These are phyloP conservation scores for Sarotherodon lohbergeri DNA, from an alignment of 2,113 vertebrate species.

Conservation along the genomic window DNA sequence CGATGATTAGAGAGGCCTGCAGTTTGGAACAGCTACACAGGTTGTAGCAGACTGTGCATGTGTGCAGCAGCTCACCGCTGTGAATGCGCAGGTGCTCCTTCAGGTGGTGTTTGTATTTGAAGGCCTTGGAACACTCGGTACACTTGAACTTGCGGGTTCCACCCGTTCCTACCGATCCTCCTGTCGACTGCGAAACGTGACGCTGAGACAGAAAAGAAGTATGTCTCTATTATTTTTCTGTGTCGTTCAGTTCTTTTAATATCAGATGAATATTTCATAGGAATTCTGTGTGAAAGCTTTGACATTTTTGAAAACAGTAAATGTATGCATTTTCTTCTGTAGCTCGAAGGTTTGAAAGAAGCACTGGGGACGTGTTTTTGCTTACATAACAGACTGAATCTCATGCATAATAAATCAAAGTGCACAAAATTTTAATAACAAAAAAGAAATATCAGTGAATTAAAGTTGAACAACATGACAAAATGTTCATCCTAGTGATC, in stretches of 20 bases:
- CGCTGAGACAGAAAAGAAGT: conserved; percentile 69
- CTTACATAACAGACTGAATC: background rate
- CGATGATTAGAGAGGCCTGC: background rate
- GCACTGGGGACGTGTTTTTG: background rate
- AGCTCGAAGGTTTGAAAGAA: background rate
- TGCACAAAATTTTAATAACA: background rate
- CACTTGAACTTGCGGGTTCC: conserved; percentile 97
- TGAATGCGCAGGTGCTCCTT: conserved; percentile 99
- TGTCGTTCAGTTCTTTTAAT: background rate
- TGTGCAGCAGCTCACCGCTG: conserved; percentile 83
- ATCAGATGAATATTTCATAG: background rate
- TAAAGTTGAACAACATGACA: background rate
- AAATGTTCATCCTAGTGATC: background rate
- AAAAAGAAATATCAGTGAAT: background rate
- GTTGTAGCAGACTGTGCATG: background rate
- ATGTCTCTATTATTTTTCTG: background rate
- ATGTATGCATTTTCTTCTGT: background rate
- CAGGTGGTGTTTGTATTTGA: conserved; percentile 98
- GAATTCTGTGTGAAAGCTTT: background rate
- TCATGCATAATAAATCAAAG: background rate
- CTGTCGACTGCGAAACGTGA: conserved; percentile 74
- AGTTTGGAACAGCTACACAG: background rate
- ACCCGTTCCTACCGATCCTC: conserved; percentile 65
- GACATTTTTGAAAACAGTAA: background rate
- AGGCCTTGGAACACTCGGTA: conserved; percentile 96